Evolutionary conservation across 1,140 invertebrate species (phyloP).

Genomic region (Neotoxoptera formosana): DNA sequence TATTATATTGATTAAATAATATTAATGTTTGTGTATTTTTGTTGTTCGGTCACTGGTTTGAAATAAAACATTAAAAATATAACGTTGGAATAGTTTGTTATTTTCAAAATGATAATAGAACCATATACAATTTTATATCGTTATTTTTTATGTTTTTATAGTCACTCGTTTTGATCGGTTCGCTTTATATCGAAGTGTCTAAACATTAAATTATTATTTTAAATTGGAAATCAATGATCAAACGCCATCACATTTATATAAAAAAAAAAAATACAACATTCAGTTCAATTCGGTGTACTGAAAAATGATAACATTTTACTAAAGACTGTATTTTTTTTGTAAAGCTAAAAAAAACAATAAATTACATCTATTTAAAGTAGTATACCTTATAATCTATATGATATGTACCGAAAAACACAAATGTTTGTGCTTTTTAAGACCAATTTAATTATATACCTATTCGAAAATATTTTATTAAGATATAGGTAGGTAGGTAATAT

Average conservation of each 20-base stretch:
- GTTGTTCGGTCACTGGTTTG: neutral
- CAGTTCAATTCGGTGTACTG: too few relatives aligned
- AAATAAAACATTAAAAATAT: neutral
- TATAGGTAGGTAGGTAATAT: too few relatives aligned
- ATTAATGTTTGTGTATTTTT: neutral
- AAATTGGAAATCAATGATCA: neutral
- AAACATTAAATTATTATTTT: neutral
- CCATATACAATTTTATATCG: neutral
- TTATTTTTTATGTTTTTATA: neutral
- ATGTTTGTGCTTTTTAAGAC: neutral
- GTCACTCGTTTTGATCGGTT: neutral
- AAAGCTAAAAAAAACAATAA: too few relatives aligned
- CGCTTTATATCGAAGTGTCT: rapidly evolving
- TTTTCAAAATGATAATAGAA: neutral
- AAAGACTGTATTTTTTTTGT: too few relatives aligned
- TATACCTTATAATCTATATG: too few relatives aligned
- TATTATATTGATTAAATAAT: neutral
- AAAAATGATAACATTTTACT: too few relatives aligned
- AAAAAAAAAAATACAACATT: too few relatives aligned
- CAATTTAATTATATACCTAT: neutral
- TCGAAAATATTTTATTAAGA: neutral
- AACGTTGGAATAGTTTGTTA: neutral
- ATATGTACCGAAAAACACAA: neutral
- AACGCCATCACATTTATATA: too few relatives aligned
- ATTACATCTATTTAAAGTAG: too few relatives aligned